Evolutionary conservation across 1,140 invertebrate genomes (phyloP), one percentile per base, ranked within the genome.

Genomic region (Bombus turneri): DNA sequence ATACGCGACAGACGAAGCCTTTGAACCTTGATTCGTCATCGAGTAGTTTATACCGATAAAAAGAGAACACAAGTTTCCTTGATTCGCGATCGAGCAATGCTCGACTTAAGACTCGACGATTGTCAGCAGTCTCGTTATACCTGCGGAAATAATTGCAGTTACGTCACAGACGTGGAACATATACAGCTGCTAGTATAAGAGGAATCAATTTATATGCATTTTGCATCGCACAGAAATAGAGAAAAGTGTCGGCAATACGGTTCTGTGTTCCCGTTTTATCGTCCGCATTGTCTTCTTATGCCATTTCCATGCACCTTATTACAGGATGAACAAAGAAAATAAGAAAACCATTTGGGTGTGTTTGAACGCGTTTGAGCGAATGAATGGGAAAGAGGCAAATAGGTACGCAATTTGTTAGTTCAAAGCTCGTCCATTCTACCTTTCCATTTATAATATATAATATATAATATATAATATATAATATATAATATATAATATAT

Each of bases 21-120:
- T 85, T 74, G 83, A 88, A 85, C 59, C 8, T 39, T 2, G 37
- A 3, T 66, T 85, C 41, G 37, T 85, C 43, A 86, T 74, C 66
- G 43, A 47, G 13, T 47, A 47, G 5, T 47, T 47, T 47, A 47
- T 72, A 86, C 28, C 37, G 79, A 82, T 78, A 88, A 87, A 28
- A 75, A 62, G 31, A n/a, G 15, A 39, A 22, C 28, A 47, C n/a
- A 25, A 12, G 13, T 76, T 79, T 77, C 10, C 28, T 71, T 43
- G 18, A 9, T 15, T 53, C 34, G n/a, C 28, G 22, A 15, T 43
- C 62, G 64, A 75, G 28, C 34, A 39, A 41, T 34, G 31, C 41
- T 57, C n/a, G 53, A 37, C 47, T 18, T 53, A 47, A 47, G 25
- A 83, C 5, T 31, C 13, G 62, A 69, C 28, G 28, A 31, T 69